Percentiles rank a stretch among this genome's conserved stretches.
These are phyloP conservation scores for Leucania comma DNA, from an alignment of 2,888 invertebrate genomes.

Conservation along the genomic window DNA sequence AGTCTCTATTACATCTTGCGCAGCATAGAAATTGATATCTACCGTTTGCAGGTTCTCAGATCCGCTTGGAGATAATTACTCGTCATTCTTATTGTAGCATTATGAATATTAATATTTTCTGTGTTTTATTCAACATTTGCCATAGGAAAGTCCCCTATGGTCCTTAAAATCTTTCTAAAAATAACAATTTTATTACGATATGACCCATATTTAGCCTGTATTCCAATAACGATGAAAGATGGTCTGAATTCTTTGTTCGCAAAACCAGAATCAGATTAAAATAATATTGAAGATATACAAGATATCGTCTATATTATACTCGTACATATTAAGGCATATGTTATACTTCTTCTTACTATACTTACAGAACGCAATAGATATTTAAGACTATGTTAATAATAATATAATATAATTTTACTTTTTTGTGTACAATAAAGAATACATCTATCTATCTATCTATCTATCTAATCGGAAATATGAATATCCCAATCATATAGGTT, in stretches of 20 bases:
- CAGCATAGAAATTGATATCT: conserved; percentile 13
- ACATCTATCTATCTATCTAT: too few relatives aligned
- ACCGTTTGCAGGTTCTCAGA: conserved; percentile 15
- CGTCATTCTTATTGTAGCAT: neutral
- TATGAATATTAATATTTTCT: neutral
- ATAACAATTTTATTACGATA: too few relatives aligned
- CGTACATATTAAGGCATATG: neutral
- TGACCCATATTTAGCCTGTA: too few relatives aligned
- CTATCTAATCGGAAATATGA: neutral
- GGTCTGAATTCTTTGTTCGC: neutral
- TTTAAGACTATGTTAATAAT: too few relatives aligned
- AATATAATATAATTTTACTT: too few relatives aligned
- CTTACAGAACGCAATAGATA: neutral
- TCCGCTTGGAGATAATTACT: neutral
- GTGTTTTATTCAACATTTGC: neutral
- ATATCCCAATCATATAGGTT: conserved; percentile 15
- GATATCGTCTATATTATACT: too few relatives aligned
- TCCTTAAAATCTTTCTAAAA: neutral
- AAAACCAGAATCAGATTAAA: neutral
- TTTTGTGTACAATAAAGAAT: too few relatives aligned
- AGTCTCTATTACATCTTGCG: conserved; percentile 20
- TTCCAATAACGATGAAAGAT: neutral
- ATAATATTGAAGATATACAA: too few relatives aligned
- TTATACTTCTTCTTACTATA: conserved; percentile 2
- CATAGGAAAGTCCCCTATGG: neutral